Conservation (phyloP, 2,888 invertebrate species). For the Dynastes hyllus region DNA sequence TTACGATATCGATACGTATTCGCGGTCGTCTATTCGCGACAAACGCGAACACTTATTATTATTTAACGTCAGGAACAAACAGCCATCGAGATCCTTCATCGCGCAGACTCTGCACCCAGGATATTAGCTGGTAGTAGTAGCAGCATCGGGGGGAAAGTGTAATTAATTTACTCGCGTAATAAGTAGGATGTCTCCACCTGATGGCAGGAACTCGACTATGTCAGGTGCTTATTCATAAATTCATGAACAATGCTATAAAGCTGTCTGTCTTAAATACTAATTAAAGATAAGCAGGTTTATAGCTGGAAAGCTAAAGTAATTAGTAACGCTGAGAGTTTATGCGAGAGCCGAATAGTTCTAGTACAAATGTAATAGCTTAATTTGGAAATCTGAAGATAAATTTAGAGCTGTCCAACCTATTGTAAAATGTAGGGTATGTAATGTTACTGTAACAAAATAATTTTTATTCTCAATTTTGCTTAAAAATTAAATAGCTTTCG, state of each 20-base stretch:
- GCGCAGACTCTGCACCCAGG: neutral
- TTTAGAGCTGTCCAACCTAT: no score
- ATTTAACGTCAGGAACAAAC: neutral
- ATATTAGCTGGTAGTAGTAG: neutral
- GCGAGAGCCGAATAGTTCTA: no score
- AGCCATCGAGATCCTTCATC: neutral
- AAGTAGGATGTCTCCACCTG: neutral
- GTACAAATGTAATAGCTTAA: no score
- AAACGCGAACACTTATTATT: neutral
- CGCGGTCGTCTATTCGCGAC: no score
- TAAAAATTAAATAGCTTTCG: no score
- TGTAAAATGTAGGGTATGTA: no score
- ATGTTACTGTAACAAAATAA: no score
- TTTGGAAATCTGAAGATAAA: no score
- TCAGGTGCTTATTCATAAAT: neutral
- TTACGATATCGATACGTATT: no score
- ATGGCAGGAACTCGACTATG: neutral
- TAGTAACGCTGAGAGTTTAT: no score
- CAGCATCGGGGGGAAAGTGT: conserved; percentile 7
- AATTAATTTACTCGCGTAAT: conserved; percentile 10
- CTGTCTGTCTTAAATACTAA: neutral
- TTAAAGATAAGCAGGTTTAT: neutral
- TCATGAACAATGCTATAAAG: neutral
- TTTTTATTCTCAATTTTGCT: no score
- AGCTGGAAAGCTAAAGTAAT: no score